Percentiles rank a stretch among this genome's conserved stretches.
Evolutionary conservation across 2,888 invertebrate genomes (phyloP).

Genomic region (Noctuana brunneofusca): DNA sequence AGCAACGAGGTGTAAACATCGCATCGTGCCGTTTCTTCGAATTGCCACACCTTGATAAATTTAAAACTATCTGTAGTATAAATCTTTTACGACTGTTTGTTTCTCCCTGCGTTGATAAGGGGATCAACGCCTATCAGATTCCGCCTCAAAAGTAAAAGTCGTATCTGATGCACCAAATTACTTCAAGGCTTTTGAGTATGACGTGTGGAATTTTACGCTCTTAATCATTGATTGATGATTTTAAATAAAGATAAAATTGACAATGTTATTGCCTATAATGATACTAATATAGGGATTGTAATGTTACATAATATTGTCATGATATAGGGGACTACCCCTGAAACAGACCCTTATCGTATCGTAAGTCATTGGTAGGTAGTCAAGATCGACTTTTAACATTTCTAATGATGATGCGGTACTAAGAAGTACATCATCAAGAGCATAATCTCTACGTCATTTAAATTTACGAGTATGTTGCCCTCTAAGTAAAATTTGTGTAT

Average conservation of each 20-base stretch:
- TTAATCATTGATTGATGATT: neutral
- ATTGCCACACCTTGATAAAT: slow-evolving; percentile 25
- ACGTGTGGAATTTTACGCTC: neutral
- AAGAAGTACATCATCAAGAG: too few species aligned
- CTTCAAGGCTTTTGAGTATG: slow-evolving; percentile 12
- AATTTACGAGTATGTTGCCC: too few species aligned
- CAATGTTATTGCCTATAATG: neutral
- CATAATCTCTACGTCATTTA: too few species aligned
- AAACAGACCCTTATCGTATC: too few species aligned
- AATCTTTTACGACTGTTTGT: slow-evolving; percentile 17
- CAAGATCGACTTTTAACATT: too few species aligned
- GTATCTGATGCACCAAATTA: slow-evolving; percentile 15
- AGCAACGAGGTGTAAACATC: neutral
- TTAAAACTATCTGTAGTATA: slow-evolving; percentile 12
- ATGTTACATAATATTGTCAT: too few species aligned
- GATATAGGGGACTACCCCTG: too few species aligned
- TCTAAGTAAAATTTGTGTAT: too few species aligned
- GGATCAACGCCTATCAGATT: slow-evolving; percentile 14
- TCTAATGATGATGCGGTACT: too few species aligned
- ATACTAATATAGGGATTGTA: too few species aligned
- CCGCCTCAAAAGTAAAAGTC: slow-evolving; percentile 12
- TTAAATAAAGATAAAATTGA: neutral
- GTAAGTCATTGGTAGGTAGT: too few species aligned
- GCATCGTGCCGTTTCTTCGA: slow-evolving; percentile 5
- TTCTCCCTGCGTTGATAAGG: neutral